Evolutionary conservation across 2,888 invertebrate genomes (phyloP), one percentile per base, ranked within the genome.

Genomic region (Carabus problematicus): DNA sequence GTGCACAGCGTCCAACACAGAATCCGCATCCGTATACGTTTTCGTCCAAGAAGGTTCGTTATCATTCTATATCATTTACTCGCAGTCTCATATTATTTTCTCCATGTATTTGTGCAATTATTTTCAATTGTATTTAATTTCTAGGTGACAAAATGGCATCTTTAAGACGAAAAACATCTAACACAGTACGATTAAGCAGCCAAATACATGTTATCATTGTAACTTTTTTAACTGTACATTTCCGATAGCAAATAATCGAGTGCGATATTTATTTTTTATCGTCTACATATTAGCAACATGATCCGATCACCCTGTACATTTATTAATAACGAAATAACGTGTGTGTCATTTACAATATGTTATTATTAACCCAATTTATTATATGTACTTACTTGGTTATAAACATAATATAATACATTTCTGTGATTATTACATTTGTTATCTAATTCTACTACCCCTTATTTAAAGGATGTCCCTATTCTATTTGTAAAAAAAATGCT

Each of bases 1-100:
- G 73, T 94, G 94, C 86, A 91, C 91, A 81, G 93, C 94, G 76
- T 91, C 93, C 80, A 94, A 94, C 84, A 92, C 94, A 73, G 93
- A 94, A 84, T 90, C 94, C 73, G 94, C 94, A 77, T 92, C 91
- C 82, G 93, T 94, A 80, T 91, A 89, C 83, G 94, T 95, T 79
- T 95, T 93, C 84, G 94, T 95, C 78, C 93, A 94, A 68, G 93
- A 93, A 88, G 94, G 94, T 66, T 6, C n/a, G 54, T 40, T 19
- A 29, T 6, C 6, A 29, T 9, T 9, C 8, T 19, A 55, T 4
- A 9, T 9, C n/a, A 56, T 12, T 45, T 12, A 45, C 2, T 45
- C 12, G 45, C 7, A 8, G 9, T 45, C 11, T 3, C 12, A 45
- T 45, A 42, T 9, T 9, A 42, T 42, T 9, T 42, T 8, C 42